Base-by-base conservation (phyloP, 2,888 invertebrate genomes). In the Cheilosia urbana region DNA sequence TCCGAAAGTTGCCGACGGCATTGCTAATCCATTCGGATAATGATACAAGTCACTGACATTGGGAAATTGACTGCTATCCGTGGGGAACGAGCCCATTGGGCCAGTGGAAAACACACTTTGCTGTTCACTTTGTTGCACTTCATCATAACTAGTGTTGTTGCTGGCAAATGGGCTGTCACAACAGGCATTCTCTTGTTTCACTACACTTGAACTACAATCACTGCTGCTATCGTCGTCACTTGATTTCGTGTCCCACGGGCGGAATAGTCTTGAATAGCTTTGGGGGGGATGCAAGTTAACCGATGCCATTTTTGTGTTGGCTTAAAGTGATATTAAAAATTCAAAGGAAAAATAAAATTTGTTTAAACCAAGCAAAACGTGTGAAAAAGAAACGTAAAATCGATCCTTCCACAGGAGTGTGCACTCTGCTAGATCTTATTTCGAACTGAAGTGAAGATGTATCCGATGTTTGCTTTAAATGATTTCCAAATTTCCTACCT, bases 161-260 rank as follows among this genome's bases (percentile, higher is more conserved):
- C 42, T 82, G 37, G 65, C 47, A 62, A 57, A 47, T 11, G 75
- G 69, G 17, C 84, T 84, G 34, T 80, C 75, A 40, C 80, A 80
- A 76, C 73, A n/a, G 15, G n/a, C 19, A 42, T 53, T 53, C 72
- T 85, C 85, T 72, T 76, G 81, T 77, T 85, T 85, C 71, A 81
- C 76, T 53, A 45, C 85, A 81, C 84, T 84, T 71, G 73, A 73
- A 71, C 76, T 72, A 69, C 72, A 81, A 45, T 85, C 76, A 81
- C 85, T 85, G 57, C 57, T 81, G 72, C 76, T 85, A 72, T 85
- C 81, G 27, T 80, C 80, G 24, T 80, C 81, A 45, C 72, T 85
- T n/a, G 88, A 88, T 82, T 90, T 93, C 85, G 92, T 92, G 90
- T 94, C 94, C 94, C 94, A 95, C 75, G 94, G 94, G 88, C 94